Evolutionary conservation across 1,140 invertebrate species (phyloP).

Genomic region (Drosophila triauraria): DNA sequence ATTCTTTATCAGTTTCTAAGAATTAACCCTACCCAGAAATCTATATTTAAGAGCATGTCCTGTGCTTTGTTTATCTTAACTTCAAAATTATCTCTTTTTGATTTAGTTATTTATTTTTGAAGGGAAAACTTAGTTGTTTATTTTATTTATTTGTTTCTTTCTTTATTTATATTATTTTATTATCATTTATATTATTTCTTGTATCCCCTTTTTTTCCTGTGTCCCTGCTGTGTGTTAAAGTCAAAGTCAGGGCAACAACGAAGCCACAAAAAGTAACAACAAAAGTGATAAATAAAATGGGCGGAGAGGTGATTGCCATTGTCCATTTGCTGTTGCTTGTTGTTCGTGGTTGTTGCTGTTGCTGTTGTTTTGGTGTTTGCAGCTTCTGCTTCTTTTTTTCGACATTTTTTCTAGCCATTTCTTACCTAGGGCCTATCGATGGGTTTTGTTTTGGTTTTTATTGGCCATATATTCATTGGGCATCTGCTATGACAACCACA

Average conservation of each 20-base stretch:
- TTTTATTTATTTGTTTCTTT: neutral
- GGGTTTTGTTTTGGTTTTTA: conserved; percentile 6
- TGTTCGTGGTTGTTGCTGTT: conserved; percentile 2
- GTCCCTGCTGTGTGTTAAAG: neutral
- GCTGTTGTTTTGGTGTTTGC: conserved; percentile 4
- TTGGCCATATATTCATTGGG: conserved; percentile 2
- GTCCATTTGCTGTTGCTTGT: conserved; percentile 21
- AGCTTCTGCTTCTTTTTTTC: conserved; percentile 9
- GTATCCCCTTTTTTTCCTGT: neutral
- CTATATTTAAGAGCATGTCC: too few species aligned
- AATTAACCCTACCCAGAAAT: too few species aligned
- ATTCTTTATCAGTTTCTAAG: neutral
- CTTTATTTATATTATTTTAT: neutral
- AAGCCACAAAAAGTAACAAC: conserved; percentile 12
- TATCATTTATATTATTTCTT: too few species aligned
- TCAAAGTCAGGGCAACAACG: conserved; percentile 5
- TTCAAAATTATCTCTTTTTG: too few species aligned
- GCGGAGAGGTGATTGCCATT: conserved; percentile 26
- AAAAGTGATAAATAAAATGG: conserved; percentile 70
- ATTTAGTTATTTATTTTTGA: too few species aligned
- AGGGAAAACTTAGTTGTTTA: too few species aligned
- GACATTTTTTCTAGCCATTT: neutral
- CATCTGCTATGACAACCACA: neutral
- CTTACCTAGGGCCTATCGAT: neutral
- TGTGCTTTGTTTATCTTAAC: too few species aligned